These are phyloP conservation scores for rat (Rattus norvegicus) DNA, from an alignment of 2,113 vertebrate species.

Conservation along the genomic window DNA sequence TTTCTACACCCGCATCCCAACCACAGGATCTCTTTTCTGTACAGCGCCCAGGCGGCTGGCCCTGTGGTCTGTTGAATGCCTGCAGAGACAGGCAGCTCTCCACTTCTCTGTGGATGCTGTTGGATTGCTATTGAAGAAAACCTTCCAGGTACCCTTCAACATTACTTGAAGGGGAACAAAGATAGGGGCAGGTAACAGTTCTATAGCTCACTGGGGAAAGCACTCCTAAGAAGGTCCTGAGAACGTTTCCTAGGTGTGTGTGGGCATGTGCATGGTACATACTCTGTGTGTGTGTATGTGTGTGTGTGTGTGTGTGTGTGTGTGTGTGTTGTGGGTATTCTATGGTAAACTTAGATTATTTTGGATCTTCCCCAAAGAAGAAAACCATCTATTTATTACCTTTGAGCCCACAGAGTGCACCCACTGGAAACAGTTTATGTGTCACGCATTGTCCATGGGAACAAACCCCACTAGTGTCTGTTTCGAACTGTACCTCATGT, in stretches of 20 bases:
- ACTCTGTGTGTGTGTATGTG: background rate
- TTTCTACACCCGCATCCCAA: background rate
- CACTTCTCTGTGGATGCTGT: background rate
- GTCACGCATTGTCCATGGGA: fast-evolving
- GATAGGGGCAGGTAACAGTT: background rate
- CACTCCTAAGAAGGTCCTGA: background rate
- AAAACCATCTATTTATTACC: background rate
- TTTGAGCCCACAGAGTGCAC: background rate
- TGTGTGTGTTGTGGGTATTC: background rate
- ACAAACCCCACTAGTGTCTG: background rate
- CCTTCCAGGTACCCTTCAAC: background rate
- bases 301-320: background rate
- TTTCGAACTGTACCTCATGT: background rate
- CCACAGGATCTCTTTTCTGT: background rate
- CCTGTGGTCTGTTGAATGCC: background rate
- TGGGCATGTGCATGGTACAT: no score
- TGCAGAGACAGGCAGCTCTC: background rate
- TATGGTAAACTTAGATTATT: background rate
- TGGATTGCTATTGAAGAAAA: background rate
- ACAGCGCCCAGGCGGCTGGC: background rate
- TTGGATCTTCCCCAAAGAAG: background rate
- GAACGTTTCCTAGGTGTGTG: background rate
- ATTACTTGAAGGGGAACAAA: background rate
- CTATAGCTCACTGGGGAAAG: background rate
- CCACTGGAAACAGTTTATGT: background rate